Base-by-base conservation (phyloP, 2,797 vertebrate species). In the Tolypeutes matacus region DNA sequence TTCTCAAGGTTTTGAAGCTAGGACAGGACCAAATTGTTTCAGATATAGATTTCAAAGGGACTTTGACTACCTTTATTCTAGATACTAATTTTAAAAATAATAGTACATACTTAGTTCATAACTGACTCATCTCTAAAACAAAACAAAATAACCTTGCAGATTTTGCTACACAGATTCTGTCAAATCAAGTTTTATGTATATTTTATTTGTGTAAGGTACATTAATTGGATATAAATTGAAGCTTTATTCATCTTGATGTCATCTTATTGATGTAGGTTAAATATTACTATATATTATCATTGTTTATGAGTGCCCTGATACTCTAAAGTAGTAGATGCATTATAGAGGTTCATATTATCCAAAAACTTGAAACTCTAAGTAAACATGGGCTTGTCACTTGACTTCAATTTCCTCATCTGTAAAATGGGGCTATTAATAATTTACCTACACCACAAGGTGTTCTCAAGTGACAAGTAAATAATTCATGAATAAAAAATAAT, bases 351-450 rank as follows among this genome's bases (percentile, higher is more conserved):
- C 31, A 72, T 13, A 70, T 67, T 73, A 72, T 70, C 29, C 36
- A 89, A 7, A 73, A 31, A 91, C 75, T 49, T 83, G 58, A 81
- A 94, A 86, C 25, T 23, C 67, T 83, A 92, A 88, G 15, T 85
- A 49, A 72, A 80, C 34, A 39, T 2, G 13, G 7, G 21, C 7
- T 58, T 53, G n/a, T 85, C 39, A 86, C 25, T 92, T 80, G 86
- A 70, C 15, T 58, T 94, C 13, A 69, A 65, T 80, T 60, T 29
- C 5, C 25, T 70, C 25, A 42, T 60, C 29, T 70, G 5, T 86
- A 94, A 96, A 94, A 70, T 29, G 31, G 49, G 73, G 14, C 15
- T 51, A 81, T 62, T 89, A 39, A 73, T 69, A 69, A 83, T 77
- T 82, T n/a, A 82, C 11, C 18, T 81, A 85, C 17, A 73, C 5